Evolutionary conservation across 2,797 vertebrate species (phyloP).

Genomic region (Xiphophorus birchmanni): DNA sequence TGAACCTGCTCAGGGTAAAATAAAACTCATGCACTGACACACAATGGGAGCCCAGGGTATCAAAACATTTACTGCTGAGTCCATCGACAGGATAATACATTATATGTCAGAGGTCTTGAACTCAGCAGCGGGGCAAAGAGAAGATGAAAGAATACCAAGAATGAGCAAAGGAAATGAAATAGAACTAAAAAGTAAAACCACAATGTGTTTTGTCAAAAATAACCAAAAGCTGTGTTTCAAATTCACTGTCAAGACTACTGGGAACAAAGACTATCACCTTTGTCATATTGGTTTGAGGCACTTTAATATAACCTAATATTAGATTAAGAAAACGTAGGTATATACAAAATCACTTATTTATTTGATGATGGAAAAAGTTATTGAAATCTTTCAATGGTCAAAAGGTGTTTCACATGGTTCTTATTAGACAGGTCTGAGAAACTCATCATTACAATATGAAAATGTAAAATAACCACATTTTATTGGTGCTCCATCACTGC

Average conservation of each 20-base stretch:
- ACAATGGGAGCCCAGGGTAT: constrained; percentile 37
- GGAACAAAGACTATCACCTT: not conserved
- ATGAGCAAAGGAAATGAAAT: not conserved
- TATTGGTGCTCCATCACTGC: constrained; percentile 30
- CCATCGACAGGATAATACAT: constrained; percentile 68
- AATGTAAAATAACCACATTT: constrained; percentile 5
- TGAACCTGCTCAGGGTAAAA: constrained; percentile 10
- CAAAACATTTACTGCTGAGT: constrained; percentile 59
- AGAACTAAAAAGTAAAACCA: constrained; percentile 3
- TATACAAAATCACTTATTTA: not conserved
- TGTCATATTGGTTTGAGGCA: not conserved
- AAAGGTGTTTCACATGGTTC: not conserved
- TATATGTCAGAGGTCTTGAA: constrained; percentile 57
- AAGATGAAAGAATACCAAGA: constrained; percentile 25
- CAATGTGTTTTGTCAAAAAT: not conserved
- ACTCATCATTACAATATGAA: not conserved
- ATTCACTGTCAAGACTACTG: not conserved
- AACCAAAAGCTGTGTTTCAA: not conserved
- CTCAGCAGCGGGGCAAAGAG: constrained; percentile 45
- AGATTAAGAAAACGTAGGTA: not conserved
- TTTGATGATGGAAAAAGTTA: not conserved
- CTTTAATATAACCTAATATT: not conserved
- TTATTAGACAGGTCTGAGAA: not conserved
- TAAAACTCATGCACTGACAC: constrained; percentile 25
- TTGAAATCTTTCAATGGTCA: not conserved